A percentile compares a stretch with the other conserved stretches of the same genome.
Conservation (phyloP, 2,888 invertebrate species). For the Eumerus sabulonum region DNA sequence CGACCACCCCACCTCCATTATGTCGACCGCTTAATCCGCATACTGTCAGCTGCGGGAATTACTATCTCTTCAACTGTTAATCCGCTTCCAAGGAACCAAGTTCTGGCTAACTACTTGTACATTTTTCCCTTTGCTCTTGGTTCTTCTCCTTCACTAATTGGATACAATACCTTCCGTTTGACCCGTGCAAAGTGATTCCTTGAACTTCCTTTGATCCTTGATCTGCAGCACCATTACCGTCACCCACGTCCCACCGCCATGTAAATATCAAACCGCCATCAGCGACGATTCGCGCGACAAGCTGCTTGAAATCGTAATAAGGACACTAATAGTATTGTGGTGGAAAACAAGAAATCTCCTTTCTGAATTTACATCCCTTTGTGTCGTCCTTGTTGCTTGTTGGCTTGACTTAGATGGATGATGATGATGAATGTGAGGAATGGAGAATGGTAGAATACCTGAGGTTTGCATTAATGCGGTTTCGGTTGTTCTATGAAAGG, state of each 20-base stretch:
- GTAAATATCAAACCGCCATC: not conserved
- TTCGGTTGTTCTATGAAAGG: constrained; percentile 55
- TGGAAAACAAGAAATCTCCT: constrained; percentile 54
- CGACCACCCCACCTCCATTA: constrained; percentile 1
- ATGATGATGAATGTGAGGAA: constrained; percentile 23
- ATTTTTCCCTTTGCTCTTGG: constrained; percentile 1
- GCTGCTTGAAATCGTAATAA: constrained; percentile 60
- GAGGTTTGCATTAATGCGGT: constrained; percentile 67
- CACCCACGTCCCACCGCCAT: constrained; percentile 11
- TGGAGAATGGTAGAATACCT: constrained; percentile 59
- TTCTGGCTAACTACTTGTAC: too few species aligned
- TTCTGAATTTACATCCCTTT: constrained; percentile 63
- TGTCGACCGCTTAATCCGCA: constrained; percentile 38
- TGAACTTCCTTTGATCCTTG: constrained; percentile 37
- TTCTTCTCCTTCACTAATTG: constrained; percentile 53
- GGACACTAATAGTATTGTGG: constrained; percentile 64
- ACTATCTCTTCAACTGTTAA: constrained; percentile 58
- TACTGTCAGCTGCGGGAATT: constrained; percentile 39
- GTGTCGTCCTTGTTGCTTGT: constrained; percentile 26
- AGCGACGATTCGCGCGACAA: constrained; percentile 47
- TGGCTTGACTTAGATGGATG: constrained; percentile 6
- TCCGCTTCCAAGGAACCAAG: constrained; percentile 54
- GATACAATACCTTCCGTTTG: constrained; percentile 53
- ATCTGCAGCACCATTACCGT: constrained; percentile 7
- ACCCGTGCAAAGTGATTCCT: constrained; percentile 22